phyloP scores from a whole-genome alignment of 2,888 invertebrate species.

The Malachius bipustulatus region DNA sequence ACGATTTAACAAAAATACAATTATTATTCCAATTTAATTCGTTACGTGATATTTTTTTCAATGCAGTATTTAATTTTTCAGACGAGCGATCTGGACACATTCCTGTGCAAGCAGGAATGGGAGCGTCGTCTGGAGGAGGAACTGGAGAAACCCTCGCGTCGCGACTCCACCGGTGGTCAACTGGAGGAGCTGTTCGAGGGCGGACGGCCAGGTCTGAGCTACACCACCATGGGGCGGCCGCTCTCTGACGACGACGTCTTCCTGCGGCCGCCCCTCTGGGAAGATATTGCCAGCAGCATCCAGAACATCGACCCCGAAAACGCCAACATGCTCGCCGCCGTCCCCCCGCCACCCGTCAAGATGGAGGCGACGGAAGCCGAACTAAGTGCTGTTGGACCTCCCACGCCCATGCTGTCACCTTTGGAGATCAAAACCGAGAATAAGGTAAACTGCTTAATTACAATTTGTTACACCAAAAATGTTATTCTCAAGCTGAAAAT shows the following conservation, averaged over 20 bases:
- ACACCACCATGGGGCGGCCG: constrained; percentile 42
- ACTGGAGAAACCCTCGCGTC: constrained; percentile 41
- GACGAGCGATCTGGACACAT: constrained; percentile 69
- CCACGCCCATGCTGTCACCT: constrained; percentile 66
- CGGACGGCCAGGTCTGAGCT: constrained; percentile 37
- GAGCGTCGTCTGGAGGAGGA: constrained; percentile 53
- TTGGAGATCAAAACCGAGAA: constrained; percentile 73
- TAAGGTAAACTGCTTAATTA: no score
- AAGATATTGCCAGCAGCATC: constrained; percentile 83
- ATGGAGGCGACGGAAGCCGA: constrained; percentile 66
- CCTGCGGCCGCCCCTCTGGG: constrained; percentile 80
- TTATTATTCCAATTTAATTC: no score
- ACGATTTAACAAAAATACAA: no score
- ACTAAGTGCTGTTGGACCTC: constrained; percentile 38
- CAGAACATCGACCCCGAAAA: constrained; percentile 84
- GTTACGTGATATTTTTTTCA: no score
- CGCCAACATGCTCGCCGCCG: constrained; percentile 70
- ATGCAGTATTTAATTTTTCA: no score
- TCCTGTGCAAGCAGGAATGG: constrained; percentile 67
- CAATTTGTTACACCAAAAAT: no score
- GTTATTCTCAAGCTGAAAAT: no score
- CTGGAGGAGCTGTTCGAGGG: constrained; percentile 57
- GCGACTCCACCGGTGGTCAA: constrained; percentile 48
- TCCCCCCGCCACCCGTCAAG: constrained; percentile 54
- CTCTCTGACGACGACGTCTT: constrained; percentile 70